Evolutionary conservation across 1,140 invertebrate species (phyloP).

Genomic region (Carposina sasakii): DNA sequence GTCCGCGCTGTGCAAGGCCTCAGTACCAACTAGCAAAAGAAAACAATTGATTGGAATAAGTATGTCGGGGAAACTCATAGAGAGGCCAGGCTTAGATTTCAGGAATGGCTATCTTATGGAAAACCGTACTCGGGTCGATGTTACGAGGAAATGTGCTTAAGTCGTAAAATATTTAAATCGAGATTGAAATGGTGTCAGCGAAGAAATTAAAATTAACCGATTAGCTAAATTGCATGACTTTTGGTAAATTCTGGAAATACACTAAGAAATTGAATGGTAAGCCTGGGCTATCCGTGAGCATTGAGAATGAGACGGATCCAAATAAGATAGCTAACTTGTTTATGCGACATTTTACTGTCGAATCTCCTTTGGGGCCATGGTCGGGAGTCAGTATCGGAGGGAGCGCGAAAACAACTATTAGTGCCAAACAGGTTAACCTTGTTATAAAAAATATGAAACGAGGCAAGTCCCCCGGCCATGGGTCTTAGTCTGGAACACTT

Average conservation of each 20-base stretch:
- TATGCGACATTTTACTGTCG: background rate
- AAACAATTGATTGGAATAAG: conserved; percentile 1
- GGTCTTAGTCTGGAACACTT: conserved; percentile 7
- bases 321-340: conserved; percentile 9
- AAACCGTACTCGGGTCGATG: background rate
- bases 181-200: conserved; percentile 1
- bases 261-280: conserved; percentile 8
- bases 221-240: background rate
- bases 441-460: conserved; percentile 7
- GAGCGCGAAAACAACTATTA: background rate
- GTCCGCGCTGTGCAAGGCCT: background rate
- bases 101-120: background rate
- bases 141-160: background rate
- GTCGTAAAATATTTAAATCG: conserved; percentile 10
- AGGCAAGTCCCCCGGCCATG: conserved; percentile 10
- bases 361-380: background rate
- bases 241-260: conserved; percentile 1
- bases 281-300: background rate
- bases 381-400: too few species aligned
- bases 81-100: background rate
- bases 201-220: conserved; percentile 3
- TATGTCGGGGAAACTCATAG: background rate
- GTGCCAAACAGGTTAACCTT: background rate
- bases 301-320: background rate
- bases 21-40: background rate